Conservation (phyloP, 2,113 vertebrate species). For the Bufo bufo region DNA sequence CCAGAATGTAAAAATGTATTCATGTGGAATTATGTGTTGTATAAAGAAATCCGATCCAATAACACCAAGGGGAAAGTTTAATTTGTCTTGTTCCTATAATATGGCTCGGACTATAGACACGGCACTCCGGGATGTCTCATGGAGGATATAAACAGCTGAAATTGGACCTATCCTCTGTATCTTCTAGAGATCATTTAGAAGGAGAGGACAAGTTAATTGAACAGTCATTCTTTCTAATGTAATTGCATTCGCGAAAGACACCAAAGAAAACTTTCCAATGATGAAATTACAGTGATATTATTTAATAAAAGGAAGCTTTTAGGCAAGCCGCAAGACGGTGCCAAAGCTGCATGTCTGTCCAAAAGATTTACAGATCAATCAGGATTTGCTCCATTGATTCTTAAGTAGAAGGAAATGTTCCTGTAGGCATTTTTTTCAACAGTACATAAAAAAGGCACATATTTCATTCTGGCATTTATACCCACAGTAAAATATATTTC, state of each 20-base stretch:
- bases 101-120: neutral
- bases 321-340: constrained; percentile 19
- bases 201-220: constrained; percentile 21
- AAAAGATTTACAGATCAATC: constrained; percentile 46
- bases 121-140: neutral
- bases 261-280: neutral
- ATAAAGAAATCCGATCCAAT: constrained; percentile 6
- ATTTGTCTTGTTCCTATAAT: neutral
- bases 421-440: constrained; percentile 32
- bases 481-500: constrained; percentile 10
- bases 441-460: constrained; percentile 24
- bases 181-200: neutral
- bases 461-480: constrained; percentile 47
- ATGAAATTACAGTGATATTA: constrained; percentile 8
- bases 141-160: constrained; percentile 18
- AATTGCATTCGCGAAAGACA: constrained; percentile 17
- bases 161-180: neutral
- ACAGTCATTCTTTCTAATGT: constrained; percentile 28
- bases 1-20: constrained; percentile 24
- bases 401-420: constrained; percentile 46
- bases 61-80: neutral
- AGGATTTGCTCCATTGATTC: constrained; percentile 45
- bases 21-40: neutral
- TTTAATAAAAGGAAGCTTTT: constrained; percentile 46
- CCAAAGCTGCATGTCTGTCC: constrained; percentile 30